phyloP scores from a whole-genome alignment of 2,888 invertebrate species.

The Drosophila incognita region DNA sequence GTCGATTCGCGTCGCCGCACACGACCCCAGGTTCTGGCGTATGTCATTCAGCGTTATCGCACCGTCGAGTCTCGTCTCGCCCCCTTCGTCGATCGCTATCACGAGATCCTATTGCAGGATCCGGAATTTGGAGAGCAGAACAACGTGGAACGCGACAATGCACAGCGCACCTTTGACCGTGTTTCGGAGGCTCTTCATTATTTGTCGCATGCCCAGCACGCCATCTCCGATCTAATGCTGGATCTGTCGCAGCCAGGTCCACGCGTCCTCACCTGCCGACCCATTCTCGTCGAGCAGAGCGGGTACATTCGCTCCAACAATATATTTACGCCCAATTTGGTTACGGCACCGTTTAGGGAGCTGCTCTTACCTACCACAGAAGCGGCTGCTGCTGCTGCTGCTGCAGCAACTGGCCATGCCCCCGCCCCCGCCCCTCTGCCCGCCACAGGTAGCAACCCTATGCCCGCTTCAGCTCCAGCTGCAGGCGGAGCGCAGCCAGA shows the following conservation, averaged over 20 bases:
- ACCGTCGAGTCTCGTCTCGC: conserved; percentile 86
- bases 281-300: conserved; percentile 90
- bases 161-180: conserved; percentile 89
- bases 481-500: not conserved
- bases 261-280: conserved; percentile 89
- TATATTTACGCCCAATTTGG: conserved; percentile 66
- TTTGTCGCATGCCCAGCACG: conserved; percentile 95
- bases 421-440: not conserved
- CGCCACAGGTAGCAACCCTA: not conserved
- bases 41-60: conserved; percentile 83
- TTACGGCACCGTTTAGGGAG: conserved; percentile 55
- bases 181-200: conserved; percentile 93
- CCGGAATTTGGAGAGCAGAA: conserved; percentile 86
- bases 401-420: not conserved
- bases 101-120: conserved; percentile 87
- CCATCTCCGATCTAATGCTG: conserved; percentile 93
- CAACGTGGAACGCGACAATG: conserved; percentile 85
- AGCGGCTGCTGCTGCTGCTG: conserved; percentile 38
- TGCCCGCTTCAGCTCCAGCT: not conserved
- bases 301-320: conserved; percentile 85
- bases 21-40: conserved; percentile 82
- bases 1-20: conserved; percentile 80
- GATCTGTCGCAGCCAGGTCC: conserved; percentile 89
- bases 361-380: conserved; percentile 12
- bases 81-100: conserved; percentile 89